Base-by-base conservation (phyloP, 2,888 invertebrate species). In the Epiperipatus broadwayi region DNA sequence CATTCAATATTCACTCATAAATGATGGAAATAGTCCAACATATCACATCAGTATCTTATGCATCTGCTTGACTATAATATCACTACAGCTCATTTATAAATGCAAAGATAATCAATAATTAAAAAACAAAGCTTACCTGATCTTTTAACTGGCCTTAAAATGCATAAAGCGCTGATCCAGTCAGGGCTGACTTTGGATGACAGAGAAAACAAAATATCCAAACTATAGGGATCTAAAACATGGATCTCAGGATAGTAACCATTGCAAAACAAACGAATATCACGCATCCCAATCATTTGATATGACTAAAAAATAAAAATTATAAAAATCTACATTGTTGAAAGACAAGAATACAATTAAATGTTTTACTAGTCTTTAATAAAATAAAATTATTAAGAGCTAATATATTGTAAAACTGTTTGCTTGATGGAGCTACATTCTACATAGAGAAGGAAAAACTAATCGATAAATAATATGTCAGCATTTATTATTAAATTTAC, bases 171-270 rank as follows among this genome's bases (percentile, higher is more conserved):
- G 44, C 85, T 84, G 52, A 97, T 87, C 95, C 97, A 97, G 54
- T 97, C 95, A 0, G 95, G 91, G 56, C 87, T 87, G 44, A 93
- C 84, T 55, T 85, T 77, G 0, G 91, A 91, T 49, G 83, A 80
- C 30, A 97, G 63, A n/a, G 75, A 74, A 59, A 87, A 87, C 10
- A 91, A 62, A 14, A 89, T 73, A 60, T 91, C 89, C 48, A 97
- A 64, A 41, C 84, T 89, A 54, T 85, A 81, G 0, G 95, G 89
- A 60, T 99, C 89, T 75, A 97, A 83, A 10, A 97, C 77, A 47
- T 89, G 69, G 41, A 97, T 85, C 60, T 97, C 97, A 0, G 93
- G 83, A 57, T 97, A 97, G 59, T 91, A 93, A 4, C 97, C 97
- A 52, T 87, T 87, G 62, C 95, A 97, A 58, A 97, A 87, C 14